These are phyloP conservation scores for Schizotus pectinicornis DNA, from an alignment of 2,888 invertebrate species.

Conservation along the genomic window DNA sequence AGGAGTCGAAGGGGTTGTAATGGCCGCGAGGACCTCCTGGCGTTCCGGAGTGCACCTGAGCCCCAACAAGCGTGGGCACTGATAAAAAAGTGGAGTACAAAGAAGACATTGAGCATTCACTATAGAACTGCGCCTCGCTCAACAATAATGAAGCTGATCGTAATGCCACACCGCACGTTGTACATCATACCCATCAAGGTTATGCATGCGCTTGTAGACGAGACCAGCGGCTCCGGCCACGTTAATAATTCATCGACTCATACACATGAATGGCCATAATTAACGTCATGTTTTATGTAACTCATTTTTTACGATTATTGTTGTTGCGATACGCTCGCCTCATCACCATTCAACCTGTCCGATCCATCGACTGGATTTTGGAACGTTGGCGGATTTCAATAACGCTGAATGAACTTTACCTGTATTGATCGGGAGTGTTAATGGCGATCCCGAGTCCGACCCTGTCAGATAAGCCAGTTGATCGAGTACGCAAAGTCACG, in stretches of 20 bases:
- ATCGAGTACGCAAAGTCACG: slow-evolving; percentile 36
- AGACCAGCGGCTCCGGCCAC: too few relatives aligned
- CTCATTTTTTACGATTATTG: background rate
- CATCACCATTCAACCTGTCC: background rate
- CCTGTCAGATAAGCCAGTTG: slow-evolving; percentile 34
- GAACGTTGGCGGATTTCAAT: slow-evolving; percentile 6
- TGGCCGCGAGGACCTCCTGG: too few relatives aligned
- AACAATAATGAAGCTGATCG: slow-evolving; percentile 1
- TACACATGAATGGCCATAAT: background rate
- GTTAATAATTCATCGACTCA: slow-evolving; percentile 3
- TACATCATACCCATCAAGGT: slow-evolving; percentile 10
- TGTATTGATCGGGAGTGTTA: slow-evolving; percentile 34
- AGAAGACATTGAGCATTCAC: background rate
- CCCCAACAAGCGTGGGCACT: too few relatives aligned
- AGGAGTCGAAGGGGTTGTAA: too few relatives aligned
- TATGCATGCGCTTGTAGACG: background rate
- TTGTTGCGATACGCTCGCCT: slow-evolving; percentile 1
- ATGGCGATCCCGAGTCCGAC: slow-evolving; percentile 35
- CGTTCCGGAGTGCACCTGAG: too few relatives aligned
- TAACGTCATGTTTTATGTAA: background rate
- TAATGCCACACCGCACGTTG: background rate
- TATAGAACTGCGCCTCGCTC: too few relatives aligned
- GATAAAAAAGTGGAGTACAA: background rate
- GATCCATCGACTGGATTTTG: background rate
- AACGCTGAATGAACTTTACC: slow-evolving; percentile 36